These are phyloP conservation scores for Parazoanthus atlanticus DNA, from an alignment of 92 coral and sea anemone genomes.

Conservation along the genomic window DNA sequence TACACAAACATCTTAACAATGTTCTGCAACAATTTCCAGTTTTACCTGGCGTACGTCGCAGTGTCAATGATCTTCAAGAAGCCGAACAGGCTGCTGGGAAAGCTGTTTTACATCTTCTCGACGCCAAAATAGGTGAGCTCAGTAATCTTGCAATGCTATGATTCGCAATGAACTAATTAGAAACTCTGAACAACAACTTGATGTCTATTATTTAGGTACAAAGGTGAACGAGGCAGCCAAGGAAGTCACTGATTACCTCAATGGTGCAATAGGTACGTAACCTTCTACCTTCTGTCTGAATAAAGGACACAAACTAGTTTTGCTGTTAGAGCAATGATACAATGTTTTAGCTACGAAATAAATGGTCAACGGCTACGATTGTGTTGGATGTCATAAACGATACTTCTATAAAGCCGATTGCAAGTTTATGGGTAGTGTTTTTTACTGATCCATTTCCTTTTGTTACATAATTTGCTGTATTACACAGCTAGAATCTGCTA, in stretches of 20 bases:
- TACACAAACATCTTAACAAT: background rate
- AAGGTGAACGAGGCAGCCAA: constrained; percentile 93
- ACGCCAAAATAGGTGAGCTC: constrained; percentile 91
- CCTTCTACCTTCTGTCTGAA: background rate
- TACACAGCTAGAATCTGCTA: no score
- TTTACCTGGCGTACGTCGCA: constrained; percentile 66
- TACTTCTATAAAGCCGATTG: no score
- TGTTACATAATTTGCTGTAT: no score
- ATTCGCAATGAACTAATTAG: no score
- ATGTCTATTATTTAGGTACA: constrained; percentile 56
- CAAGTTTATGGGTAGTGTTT: no score
- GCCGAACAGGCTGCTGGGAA: constrained; percentile 86
- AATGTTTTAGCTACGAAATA: background rate
- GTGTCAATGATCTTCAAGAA: constrained; percentile 46
- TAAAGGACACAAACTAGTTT: background rate
- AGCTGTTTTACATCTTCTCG: constrained; percentile 88
- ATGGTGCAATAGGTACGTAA: constrained; percentile 82
- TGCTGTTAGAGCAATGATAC: background rate
- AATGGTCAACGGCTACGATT: no score
- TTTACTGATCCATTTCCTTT: no score
- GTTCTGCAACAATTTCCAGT: constrained; percentile 29
- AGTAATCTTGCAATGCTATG: background rate
- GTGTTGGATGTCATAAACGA: no score
- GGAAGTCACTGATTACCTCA: constrained; percentile 89
- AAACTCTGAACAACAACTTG: background rate